Percentiles rank a stretch among this genome's conserved stretches.
phyloP scores from a whole-genome alignment of 1,140 invertebrate genomes.

The Leptopilina clavipes region DNA sequence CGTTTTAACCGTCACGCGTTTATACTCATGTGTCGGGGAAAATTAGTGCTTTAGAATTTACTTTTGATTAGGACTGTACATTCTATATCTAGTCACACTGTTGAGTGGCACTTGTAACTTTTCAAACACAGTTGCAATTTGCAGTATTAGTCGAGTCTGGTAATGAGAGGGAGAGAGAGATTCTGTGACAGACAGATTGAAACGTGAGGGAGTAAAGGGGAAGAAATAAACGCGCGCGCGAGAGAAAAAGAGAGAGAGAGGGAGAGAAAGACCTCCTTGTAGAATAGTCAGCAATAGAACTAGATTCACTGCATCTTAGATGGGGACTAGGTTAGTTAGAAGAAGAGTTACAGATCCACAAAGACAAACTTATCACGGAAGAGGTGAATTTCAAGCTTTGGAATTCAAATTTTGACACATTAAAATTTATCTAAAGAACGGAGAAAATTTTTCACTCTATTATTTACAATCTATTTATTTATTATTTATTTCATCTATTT shows the following conservation, averaged over 20 bases:
- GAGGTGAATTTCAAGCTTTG: background rate
- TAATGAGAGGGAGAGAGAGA: constrained; percentile 25
- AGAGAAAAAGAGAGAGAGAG: constrained; percentile 22
- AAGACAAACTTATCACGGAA: constrained; percentile 23
- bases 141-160: constrained; percentile 9
- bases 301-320: background rate
- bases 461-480: constrained; percentile 17
- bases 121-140: constrained; percentile 55
- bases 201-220: background rate
- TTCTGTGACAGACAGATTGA: background rate
- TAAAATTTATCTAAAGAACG: background rate
- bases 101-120: constrained; percentile 51
- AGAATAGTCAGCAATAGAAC: constrained; percentile 17
- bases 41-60: background rate
- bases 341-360: background rate
- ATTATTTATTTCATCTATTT: no score
- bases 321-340: constrained; percentile 19
- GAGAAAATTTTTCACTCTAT: background rate
- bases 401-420: constrained; percentile 4
- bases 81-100: constrained; percentile 44
- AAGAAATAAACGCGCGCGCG: background rate
- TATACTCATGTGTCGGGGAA: background rate
- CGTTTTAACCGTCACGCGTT: background rate
- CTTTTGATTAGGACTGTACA: background rate
- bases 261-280: background rate